A percentile compares a stretch with the other conserved stretches of the same genome.
phyloP scores from a whole-genome alignment of 2,113 vertebrate genomes.

The Platysteira castanea region DNA sequence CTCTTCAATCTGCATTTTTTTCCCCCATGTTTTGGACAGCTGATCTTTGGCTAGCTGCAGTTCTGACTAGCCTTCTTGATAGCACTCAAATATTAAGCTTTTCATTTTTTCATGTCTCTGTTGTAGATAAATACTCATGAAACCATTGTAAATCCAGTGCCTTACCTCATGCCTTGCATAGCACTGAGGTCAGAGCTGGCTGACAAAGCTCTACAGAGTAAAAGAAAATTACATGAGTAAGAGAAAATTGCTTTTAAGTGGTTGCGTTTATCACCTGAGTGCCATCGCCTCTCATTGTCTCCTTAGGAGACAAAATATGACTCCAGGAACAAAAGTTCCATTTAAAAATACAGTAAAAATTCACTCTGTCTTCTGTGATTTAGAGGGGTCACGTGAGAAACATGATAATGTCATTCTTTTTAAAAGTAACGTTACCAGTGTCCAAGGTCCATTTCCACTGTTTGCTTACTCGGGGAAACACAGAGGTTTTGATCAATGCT shows the following conservation, averaged over 20 bases:
- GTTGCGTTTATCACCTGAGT: background rate
- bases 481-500: background rate
- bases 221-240: background rate
- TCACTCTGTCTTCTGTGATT: background rate
- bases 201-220: background rate
- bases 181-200: background rate
- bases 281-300: background rate
- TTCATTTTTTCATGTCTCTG: background rate
- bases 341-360: background rate
- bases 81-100: background rate
- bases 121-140: background rate
- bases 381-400: background rate
- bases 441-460: background rate
- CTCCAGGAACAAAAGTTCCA: background rate
- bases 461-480: background rate
- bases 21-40: fast-evolving
- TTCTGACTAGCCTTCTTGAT: background rate
- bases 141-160: background rate
- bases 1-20: background rate
- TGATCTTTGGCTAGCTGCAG: background rate
- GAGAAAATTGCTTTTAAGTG: background rate
- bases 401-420: background rate
- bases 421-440: background rate
- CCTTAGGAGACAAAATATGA: background rate
- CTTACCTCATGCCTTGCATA: background rate